phyloP scores from a whole-genome alignment of 2,797 vertebrate genomes.

The Lates japonicus region DNA sequence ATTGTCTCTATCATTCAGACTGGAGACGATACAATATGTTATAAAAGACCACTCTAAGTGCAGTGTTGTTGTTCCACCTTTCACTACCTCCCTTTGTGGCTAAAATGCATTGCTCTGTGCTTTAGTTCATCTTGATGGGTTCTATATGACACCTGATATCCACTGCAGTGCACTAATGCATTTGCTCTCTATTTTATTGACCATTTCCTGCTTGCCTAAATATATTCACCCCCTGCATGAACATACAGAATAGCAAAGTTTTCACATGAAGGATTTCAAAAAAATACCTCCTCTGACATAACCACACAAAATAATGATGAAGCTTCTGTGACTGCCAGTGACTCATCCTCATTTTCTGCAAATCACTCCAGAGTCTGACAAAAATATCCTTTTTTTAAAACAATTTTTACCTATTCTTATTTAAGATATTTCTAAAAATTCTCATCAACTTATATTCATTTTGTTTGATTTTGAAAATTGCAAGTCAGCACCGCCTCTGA shows the following conservation, averaged over 20 bases:
- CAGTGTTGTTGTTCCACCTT: slow-evolving; percentile 43
- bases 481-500: too few species aligned
- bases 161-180: slow-evolving; percentile 68
- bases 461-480: too few species aligned
- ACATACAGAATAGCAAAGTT: slow-evolving; percentile 28
- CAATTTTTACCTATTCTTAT: neutral
- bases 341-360: neutral
- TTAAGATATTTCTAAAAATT: neutral
- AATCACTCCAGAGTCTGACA: neutral
- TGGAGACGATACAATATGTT: slow-evolving; percentile 11
- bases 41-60: slow-evolving; percentile 16
- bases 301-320: neutral
- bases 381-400: neutral
- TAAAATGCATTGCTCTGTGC: slow-evolving; percentile 43
- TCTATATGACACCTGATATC: slow-evolving; percentile 74
- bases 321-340: neutral
- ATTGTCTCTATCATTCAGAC: slow-evolving; percentile 16
- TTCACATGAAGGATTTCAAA: neutral
- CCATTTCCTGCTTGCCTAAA: slow-evolving; percentile 70
- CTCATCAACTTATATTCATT: neutral
- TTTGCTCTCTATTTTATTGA: slow-evolving; percentile 71
- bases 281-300: neutral
- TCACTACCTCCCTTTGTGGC: slow-evolving; percentile 30
- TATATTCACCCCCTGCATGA: slow-evolving; percentile 41
- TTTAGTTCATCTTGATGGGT: slow-evolving; percentile 52